These are phyloP conservation scores for Pherbina coryleti DNA, from an alignment of 2,888 invertebrate species.

Conservation along the genomic window DNA sequence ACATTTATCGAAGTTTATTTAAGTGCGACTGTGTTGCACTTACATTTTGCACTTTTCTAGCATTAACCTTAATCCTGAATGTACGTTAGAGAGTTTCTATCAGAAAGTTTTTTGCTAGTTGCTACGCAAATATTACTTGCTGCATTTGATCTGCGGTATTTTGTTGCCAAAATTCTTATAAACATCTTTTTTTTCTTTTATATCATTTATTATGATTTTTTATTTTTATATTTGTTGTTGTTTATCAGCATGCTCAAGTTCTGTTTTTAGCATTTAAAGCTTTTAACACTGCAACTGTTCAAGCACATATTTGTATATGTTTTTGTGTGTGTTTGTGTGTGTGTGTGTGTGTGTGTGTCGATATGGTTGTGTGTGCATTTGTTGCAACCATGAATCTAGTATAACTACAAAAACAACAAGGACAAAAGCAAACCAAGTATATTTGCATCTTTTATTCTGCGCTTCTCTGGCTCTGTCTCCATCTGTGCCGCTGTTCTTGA, in stretches of 20 bases:
- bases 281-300: background rate
- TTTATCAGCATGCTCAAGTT: background rate
- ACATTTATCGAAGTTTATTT: no score
- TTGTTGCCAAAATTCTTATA: background rate
- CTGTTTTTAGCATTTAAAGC: conserved; percentile 1
- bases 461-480: background rate
- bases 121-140: background rate
- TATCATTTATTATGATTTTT: background rate
- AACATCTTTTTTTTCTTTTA: background rate
- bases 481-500: background rate
- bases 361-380: background rate
- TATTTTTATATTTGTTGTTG: background rate
- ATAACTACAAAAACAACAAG: background rate
- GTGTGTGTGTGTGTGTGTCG: background rate
- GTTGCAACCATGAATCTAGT: background rate
- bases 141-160: conserved; percentile 22
- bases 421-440: background rate
- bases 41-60: no score
- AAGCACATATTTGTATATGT: background rate
- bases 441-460: background rate
- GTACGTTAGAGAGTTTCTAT: background rate
- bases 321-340: background rate
- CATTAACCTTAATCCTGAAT: background rate
- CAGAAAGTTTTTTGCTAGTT: background rate
- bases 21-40: no score